Percentiles rank a stretch among this genome's conserved stretches.
These are phyloP conservation scores for Timema podura DNA, from an alignment of 2,888 invertebrate species.

Conservation along the genomic window DNA sequence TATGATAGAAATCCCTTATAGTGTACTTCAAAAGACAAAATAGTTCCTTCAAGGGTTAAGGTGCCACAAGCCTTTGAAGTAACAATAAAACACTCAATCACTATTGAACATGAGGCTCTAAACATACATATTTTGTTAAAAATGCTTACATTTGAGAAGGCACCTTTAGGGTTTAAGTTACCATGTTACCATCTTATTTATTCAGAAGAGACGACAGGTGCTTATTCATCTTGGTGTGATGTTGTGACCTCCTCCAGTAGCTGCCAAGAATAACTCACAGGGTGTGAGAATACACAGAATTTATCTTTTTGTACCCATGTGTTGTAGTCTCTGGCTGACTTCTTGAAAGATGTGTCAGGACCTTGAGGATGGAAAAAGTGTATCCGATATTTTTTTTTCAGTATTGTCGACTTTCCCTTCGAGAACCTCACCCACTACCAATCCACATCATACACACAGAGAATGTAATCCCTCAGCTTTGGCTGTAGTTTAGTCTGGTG, in stretches of 20 bases:
- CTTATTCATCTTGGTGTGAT: constrained; percentile 5
- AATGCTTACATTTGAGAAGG: background rate
- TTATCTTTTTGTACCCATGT: constrained; percentile 8
- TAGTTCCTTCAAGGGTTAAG: background rate
- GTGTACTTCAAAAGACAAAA: background rate
- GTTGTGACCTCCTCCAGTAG: constrained; percentile 6
- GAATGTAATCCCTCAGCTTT: no score
- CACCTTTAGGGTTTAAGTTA: background rate
- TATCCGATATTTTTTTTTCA: no score
- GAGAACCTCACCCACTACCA: no score
- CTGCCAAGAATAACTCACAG: constrained; percentile 1
- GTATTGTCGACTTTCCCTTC: no score
- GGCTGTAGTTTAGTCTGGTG: no score
- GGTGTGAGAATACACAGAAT: background rate
- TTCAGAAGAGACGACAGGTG: background rate
- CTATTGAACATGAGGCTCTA: background rate
- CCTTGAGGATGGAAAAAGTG: no score
- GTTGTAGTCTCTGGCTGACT: constrained; percentile 4
- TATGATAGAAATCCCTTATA: background rate
- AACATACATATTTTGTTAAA: background rate
- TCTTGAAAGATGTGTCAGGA: no score
- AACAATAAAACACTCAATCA: background rate
- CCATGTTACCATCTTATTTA: background rate
- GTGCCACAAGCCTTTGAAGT: constrained; percentile 5
- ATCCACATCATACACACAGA: no score